These are phyloP conservation scores for Leucozona laternaria DNA, from an alignment of 2,888 invertebrate genomes.

Conservation along the genomic window DNA sequence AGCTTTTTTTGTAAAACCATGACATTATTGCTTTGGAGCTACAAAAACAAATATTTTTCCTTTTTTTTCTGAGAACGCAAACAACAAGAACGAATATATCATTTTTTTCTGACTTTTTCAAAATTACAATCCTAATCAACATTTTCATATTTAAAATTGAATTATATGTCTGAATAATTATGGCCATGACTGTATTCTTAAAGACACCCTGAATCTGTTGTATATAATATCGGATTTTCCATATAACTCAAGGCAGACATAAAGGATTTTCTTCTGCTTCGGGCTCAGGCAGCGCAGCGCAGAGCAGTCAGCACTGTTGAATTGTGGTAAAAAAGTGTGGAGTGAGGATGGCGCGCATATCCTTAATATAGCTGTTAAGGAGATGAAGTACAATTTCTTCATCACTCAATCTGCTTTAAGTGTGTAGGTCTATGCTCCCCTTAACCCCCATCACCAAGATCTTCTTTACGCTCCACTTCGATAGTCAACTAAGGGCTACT, in stretches of 20 bases:
- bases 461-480: slow-evolving; percentile 49
- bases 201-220: slow-evolving; percentile 6
- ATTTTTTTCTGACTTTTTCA: too few relatives aligned
- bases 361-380: slow-evolving; percentile 72
- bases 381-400: slow-evolving; percentile 70
- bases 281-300: not conserved
- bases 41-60: too few relatives aligned
- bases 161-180: not conserved
- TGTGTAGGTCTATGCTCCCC: slow-evolving; percentile 16
- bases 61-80: too few relatives aligned
- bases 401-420: slow-evolving; percentile 71
- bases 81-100: too few relatives aligned
- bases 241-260: slow-evolving; percentile 36
- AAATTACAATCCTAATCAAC: too few relatives aligned
- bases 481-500: slow-evolving; percentile 73
- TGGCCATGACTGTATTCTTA: not conserved
- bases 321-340: slow-evolving; percentile 1
- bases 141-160: too few relatives aligned
- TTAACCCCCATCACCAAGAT: not conserved
- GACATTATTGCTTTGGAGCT: too few relatives aligned
- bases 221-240: slow-evolving; percentile 23
- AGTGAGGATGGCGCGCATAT: slow-evolving; percentile 13
- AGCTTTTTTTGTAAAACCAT: too few relatives aligned
- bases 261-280: slow-evolving; percentile 28
- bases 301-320: slow-evolving; percentile 11